A percentile compares a stretch with the other conserved stretches of the same genome.
Evolutionary conservation across 1,140 invertebrate species (phyloP).

Genomic region (Mamestra configurata): DNA sequence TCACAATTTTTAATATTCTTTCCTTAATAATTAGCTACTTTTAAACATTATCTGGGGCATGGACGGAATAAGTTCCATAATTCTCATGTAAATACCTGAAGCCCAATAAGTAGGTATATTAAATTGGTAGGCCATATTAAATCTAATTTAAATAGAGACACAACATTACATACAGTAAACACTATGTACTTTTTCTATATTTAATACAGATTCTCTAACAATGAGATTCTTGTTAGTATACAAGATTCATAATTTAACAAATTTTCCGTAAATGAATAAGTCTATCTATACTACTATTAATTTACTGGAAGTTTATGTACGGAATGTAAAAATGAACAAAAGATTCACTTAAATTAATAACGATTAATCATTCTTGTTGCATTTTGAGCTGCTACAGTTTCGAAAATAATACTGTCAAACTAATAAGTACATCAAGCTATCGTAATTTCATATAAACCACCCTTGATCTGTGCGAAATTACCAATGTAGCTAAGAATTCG

Average conservation of each 20-base stretch:
- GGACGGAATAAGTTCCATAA: constrained; percentile 13
- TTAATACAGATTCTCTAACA: neutral
- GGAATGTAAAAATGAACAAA: neutral
- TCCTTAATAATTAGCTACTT: neutral
- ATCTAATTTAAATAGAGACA: neutral
- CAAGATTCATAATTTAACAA: no score
- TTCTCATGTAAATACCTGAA: neutral
- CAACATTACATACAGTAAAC: no score
- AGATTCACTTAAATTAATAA: neutral
- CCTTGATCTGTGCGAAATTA: neutral
- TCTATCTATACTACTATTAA: neutral
- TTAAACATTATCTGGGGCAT: constrained; percentile 21
- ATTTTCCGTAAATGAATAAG: neutral
- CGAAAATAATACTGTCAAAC: neutral
- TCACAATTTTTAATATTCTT: neutral
- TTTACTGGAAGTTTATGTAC: no score
- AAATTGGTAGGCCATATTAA: no score
- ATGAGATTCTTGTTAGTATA: neutral
- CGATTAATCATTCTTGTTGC: neutral
- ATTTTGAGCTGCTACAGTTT: constrained; percentile 7
- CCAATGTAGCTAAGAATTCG: no score
- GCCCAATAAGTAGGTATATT: neutral
- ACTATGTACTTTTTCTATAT: no score
- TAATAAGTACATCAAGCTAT: no score
- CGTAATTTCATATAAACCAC: neutral